Conservation (phyloP, 2,888 invertebrate genomes). For the Adelphocoris suturalis region DNA sequence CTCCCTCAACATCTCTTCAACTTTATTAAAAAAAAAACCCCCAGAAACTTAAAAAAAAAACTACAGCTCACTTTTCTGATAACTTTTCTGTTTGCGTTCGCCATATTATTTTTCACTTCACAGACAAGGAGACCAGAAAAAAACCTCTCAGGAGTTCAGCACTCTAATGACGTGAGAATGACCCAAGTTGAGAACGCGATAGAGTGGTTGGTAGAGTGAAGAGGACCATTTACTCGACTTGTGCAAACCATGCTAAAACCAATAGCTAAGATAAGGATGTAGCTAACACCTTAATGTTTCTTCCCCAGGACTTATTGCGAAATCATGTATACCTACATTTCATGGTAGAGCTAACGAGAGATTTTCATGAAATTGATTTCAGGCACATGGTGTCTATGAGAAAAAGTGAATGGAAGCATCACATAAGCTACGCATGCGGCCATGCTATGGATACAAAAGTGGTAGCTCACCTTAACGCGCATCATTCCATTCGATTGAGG, state of each 20-base stretch:
- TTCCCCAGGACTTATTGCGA: too few relatives aligned
- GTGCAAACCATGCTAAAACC: too few relatives aligned
- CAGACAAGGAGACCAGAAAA: not conserved
- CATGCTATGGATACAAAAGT: constrained; percentile 5
- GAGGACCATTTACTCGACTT: not conserved
- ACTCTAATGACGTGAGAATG: not conserved
- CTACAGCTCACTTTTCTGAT: not conserved
- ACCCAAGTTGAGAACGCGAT: constrained; percentile 3
- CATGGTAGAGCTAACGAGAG: too few relatives aligned
- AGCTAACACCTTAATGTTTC: too few relatives aligned
- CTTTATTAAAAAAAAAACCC: constrained; percentile 20
- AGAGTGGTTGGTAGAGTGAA: not conserved
- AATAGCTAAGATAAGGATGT: too few relatives aligned
- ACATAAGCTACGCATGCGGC: constrained; percentile 63
- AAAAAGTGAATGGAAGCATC: constrained; percentile 48
- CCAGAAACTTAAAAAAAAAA: not conserved
- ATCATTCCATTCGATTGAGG: constrained; percentile 62
- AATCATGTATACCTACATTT: too few relatives aligned
- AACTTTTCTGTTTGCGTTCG: not conserved
- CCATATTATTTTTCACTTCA: too few relatives aligned
- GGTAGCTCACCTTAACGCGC: constrained; percentile 51
- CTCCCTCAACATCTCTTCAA: constrained; percentile 39
- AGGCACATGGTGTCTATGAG: constrained; percentile 39
- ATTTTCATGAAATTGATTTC: not conserved
- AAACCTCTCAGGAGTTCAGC: not conserved